Evolutionary conservation across 1,140 invertebrate genomes (phyloP).

Genomic region (Diabrotica undecimpunctata): DNA sequence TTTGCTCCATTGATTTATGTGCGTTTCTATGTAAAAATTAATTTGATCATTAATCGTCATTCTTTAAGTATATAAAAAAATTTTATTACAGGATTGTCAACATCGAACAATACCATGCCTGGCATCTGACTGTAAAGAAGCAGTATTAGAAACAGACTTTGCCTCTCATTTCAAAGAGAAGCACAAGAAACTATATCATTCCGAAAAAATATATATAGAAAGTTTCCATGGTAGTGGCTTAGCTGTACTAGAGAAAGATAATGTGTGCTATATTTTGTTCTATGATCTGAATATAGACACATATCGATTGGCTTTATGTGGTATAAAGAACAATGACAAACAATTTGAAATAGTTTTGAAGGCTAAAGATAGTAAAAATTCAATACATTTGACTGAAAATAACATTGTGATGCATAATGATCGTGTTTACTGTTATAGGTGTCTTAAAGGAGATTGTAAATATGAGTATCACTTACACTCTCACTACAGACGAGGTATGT

Average conservation of each 20-base stretch:
- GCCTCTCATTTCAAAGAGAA: conserved; percentile 17
- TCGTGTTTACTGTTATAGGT: conserved; percentile 12
- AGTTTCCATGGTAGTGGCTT: neutral
- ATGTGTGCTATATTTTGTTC: conserved; percentile 6
- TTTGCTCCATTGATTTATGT: no score
- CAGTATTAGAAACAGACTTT: neutral
- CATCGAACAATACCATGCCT: conserved; percentile 9
- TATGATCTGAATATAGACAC: neutral
- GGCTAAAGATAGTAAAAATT: conserved; percentile 6
- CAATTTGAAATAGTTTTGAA: conserved; percentile 11
- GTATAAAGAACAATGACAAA: neutral
- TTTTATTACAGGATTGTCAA: neutral
- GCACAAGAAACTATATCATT: conserved; percentile 6
- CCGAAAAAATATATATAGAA: conserved; percentile 1
- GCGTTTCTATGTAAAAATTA: no score
- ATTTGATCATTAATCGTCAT: no score
- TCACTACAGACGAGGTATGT: conserved; percentile 7
- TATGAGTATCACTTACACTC: conserved; percentile 1
- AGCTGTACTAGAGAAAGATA: conserved; percentile 16
- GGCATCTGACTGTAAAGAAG: conserved; percentile 1
- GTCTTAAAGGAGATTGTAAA: conserved; percentile 11
- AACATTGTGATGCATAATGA: conserved; percentile 9
- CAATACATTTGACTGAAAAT: conserved; percentile 9
- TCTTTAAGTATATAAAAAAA: no score
- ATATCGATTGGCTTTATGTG: conserved; percentile 4